A percentile compares a stretch with the other conserved stretches of the same genome.
phyloP scores from a whole-genome alignment of 1,140 invertebrate genomes.

The Heliconius melpomene region DNA sequence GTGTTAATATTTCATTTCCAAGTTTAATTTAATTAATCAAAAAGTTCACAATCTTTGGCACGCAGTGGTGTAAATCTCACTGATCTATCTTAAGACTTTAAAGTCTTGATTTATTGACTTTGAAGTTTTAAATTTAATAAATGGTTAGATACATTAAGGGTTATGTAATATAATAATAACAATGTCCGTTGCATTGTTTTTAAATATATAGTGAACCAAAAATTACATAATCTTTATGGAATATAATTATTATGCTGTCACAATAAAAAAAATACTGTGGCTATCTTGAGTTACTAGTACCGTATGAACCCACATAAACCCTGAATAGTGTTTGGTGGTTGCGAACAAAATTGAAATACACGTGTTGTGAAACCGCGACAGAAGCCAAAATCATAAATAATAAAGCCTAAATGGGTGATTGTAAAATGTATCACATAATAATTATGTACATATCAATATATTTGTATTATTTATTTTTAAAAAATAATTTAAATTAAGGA shows the following conservation, averaged over 20 bases:
- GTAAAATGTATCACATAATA: neutral
- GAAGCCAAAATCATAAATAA: constrained; percentile 13
- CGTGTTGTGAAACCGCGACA: constrained; percentile 8
- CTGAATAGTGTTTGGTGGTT: constrained; percentile 12
- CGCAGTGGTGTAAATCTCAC: constrained; percentile 42
- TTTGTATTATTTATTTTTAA: neutral
- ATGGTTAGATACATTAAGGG: neutral
- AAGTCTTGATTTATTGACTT: constrained; percentile 18
- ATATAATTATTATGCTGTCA: neutral
- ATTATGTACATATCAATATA: neutral
- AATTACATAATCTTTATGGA: too few relatives aligned
- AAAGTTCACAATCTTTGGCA: constrained; percentile 59
- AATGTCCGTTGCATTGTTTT: too few relatives aligned
- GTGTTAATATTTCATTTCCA: constrained; percentile 82
- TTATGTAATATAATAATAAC: neutral
- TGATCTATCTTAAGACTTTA: constrained; percentile 56
- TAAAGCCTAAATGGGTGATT: neutral
- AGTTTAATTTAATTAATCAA: constrained; percentile 82
- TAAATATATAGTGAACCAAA: neutral
- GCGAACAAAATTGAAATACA: constrained; percentile 11
- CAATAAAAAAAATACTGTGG: neutral
- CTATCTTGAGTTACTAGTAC: neutral
- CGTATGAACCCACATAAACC: neutral
- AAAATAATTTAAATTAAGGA: neutral
- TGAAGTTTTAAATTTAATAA: neutral